Base-by-base conservation (phyloP, 2,797 vertebrate genomes). In the Chelon labrosus region DNA sequence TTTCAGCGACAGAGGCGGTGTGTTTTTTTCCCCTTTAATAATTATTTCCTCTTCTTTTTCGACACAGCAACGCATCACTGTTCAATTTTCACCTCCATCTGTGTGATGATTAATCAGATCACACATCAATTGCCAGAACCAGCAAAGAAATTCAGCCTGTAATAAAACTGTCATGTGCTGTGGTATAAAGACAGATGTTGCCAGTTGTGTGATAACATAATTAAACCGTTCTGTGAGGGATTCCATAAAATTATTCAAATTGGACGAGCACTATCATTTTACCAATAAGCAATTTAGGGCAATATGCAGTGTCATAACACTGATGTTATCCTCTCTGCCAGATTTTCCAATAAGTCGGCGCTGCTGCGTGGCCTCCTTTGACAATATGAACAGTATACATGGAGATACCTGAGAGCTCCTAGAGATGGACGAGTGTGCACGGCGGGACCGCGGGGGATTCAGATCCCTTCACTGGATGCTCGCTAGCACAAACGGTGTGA, bases 81-180 rank as follows among this genome's bases (percentile, higher is more conserved):
- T 94, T 94, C 92, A 91, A 94, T 95, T 94, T 93, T 93, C 93
- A 94, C 94, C 92, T 94, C 91, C 94, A 94, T 95, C 89, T 93
- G 92, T 91, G 86, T 89, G 92, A 95, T 95, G 95, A 95, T 95
- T 95, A 95, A 96, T 96, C 94, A 95, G 93, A 94, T 94, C 94
- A 93, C 93, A 95, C 94, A 95, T 95, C 94, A 95, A 94, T 94
- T 94, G 94, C 92, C 93, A 92, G 93, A 95, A 94, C 92, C 94
- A 94, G 93, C 92, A 94, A 89, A 94, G 92, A 95, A 95, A 93
- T 93, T 91, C 91, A 93, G 92, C 93, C 93, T 93, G 94, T 95
- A 96, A 96, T 96, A 96, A 96, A 96, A 96, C 95, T 95, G 94
- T 94, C 95, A 95, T 94, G 94, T 95, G 95, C 94, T 92, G 91